A percentile compares a stretch with the other conserved stretches of the same genome.
Evolutionary conservation across 2,113 vertebrate genomes (phyloP).

Genomic region (Pseudorasbora parva): DNA sequence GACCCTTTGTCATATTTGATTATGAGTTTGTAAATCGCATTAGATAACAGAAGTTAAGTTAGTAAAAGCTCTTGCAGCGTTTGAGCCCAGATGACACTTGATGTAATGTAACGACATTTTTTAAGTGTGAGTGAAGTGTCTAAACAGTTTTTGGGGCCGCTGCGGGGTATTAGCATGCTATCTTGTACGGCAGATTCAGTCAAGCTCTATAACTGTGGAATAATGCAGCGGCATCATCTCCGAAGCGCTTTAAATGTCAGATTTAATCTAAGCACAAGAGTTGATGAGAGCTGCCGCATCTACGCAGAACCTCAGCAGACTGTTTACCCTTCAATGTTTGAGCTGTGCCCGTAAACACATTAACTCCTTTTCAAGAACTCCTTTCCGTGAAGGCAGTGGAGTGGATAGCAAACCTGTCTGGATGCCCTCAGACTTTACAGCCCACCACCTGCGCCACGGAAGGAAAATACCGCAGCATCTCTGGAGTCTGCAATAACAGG

Average conservation of each 20-base stretch:
- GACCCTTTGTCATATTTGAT: too few relatives aligned
- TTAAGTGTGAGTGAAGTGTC: neutral
- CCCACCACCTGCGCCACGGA: constrained; percentile 74
- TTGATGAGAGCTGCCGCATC: neutral
- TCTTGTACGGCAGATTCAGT: neutral
- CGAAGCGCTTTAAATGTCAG: constrained; percentile 43
- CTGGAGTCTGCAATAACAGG: constrained; percentile 93
- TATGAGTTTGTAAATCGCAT: too few relatives aligned
- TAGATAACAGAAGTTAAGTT: neutral
- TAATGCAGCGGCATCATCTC: constrained; percentile 18
- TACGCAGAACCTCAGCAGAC: neutral
- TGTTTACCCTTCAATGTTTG: constrained; percentile 30
- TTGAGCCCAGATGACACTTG: neutral
- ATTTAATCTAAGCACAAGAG: constrained; percentile 26
- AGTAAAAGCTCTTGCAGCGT: neutral
- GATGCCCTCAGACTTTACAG: constrained; percentile 76
- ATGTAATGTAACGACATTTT: neutral
- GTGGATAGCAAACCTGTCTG: constrained; percentile 79
- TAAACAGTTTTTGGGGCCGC: neutral
- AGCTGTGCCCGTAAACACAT: constrained; percentile 43
- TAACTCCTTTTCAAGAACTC: constrained; percentile 68
- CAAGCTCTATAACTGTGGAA: neutral
- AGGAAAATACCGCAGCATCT: constrained; percentile 85
- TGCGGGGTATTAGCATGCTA: neutral
- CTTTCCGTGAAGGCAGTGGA: constrained; percentile 74